Evolutionary conservation across 2,113 vertebrate species (phyloP).

Genomic region (Rhinolophus ferrumequinum): DNA sequence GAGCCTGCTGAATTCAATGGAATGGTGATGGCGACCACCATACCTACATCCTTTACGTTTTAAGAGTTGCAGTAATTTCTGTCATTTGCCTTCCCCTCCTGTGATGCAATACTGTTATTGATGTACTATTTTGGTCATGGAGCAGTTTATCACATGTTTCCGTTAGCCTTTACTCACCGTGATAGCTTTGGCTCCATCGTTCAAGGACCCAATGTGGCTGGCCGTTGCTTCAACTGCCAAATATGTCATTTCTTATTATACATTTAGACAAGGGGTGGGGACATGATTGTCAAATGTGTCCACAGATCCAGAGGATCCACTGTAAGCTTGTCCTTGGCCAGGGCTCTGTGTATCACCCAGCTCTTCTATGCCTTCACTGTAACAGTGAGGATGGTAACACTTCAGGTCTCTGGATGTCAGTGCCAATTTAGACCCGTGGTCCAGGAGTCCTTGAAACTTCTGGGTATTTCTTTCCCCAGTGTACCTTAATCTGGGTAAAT

Average conservation of each 20-base stretch:
- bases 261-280: neutral
- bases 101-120: neutral
- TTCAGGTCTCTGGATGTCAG: neutral
- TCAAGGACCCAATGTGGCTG: neutral
- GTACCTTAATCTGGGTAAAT: neutral
- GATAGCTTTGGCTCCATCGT: neutral
- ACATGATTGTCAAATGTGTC: neutral
- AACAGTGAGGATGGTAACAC: neutral
- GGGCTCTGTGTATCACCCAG: neutral
- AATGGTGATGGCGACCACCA: neutral
- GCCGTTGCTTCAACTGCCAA: neutral
- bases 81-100: neutral
- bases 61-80: neutral
- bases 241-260: neutral
- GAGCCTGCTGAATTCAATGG: neutral
- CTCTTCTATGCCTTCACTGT: neutral
- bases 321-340: neutral
- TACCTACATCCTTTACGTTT: neutral
- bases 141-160: neutral
- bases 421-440: neutral
- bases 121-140: neutral
- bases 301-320: neutral
- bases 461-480: neutral
- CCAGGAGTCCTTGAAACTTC: neutral
- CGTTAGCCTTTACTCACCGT: neutral